phyloP scores from a whole-genome alignment of 2,888 invertebrate genomes.

The Nemotelus nigrinus region DNA sequence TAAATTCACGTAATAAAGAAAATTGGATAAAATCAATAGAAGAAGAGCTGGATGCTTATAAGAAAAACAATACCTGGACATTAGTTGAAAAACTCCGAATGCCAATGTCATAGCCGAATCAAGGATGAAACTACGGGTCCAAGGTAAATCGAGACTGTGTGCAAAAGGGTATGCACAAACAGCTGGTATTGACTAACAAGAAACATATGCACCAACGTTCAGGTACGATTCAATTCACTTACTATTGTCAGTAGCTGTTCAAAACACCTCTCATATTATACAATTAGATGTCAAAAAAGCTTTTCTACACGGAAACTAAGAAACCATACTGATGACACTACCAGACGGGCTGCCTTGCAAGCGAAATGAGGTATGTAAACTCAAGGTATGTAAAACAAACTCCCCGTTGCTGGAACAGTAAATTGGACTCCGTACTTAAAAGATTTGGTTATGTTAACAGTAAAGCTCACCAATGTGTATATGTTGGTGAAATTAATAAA shows the following conservation, averaged over 20 bases:
- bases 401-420: slow-evolving; percentile 48
- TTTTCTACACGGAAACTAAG: slow-evolving; percentile 10
- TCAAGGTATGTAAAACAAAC: slow-evolving; percentile 51
- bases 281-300: slow-evolving; percentile 42
- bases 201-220: slow-evolving; percentile 27
- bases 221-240: slow-evolving; percentile 51
- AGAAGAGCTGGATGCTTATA: neutral
- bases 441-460: slow-evolving; percentile 20
- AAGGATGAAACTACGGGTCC: slow-evolving; percentile 38
- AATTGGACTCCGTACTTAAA: slow-evolving; percentile 43
- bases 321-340: slow-evolving; percentile 48
- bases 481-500: no score
- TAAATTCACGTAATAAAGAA: neutral
- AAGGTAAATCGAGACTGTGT: slow-evolving; percentile 46
- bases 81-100: neutral
- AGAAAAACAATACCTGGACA: neutral
- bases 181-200: neutral
- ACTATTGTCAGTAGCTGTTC: slow-evolving; percentile 48
- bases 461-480: slow-evolving; percentile 42
- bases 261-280: slow-evolving; percentile 46
- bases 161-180: slow-evolving; percentile 32
- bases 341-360: slow-evolving; percentile 48
- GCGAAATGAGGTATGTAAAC: slow-evolving; percentile 44
- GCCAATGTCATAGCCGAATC: neutral
- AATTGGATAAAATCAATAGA: neutral